Evolutionary conservation across 2,797 vertebrate species (phyloP), one percentile per base, ranked within the genome.

Genomic region (Oryzias sinensis): DNA sequence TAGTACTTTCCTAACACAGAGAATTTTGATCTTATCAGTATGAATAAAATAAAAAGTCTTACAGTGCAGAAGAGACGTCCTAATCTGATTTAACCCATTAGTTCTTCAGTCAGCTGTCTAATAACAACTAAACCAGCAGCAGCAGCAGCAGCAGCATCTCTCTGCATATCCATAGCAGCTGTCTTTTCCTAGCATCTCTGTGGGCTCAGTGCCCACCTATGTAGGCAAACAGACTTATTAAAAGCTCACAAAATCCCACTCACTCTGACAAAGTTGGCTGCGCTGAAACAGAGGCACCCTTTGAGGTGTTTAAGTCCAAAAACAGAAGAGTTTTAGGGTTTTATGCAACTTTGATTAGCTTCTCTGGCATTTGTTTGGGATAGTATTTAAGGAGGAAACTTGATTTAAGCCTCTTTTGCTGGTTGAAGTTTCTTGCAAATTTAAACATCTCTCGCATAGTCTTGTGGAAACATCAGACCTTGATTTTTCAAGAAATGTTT

Each of bases 151-250:
- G 20, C 20, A 22, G 20, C 20, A 22, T 22, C 53, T 58, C n/a
- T 25, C 25, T 47, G 24, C 59, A 37, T 25, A 13, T 53, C 53
- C 17, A 6, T 5, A 16, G 44, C 40, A 9, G 25, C 29, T 24
- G 20, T 22, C 45, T 27, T 54, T 56, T 52, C 56, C 27, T 13
- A 45, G 17, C 4, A 14, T 9, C 47, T 52, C 27, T 52, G 55
- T 43, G 49, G 68, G 55, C 70, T 68, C 49, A 16, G 65, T 74
- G 76, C 82, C 77, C 71, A 70, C 79, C 73, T 27, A 72, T 74
- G 81, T 79, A 43, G 80, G 78, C 77, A 66, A 70, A 71, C 51
- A 68, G 72, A 68, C 70, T 55, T 52, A 74, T 74, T 62, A 70
- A 46, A 72, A 7, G 8, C 55, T 72, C 9, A 43, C 43, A 6